phyloP scores from a whole-genome alignment of 2,888 invertebrate genomes.

The Gortyna flavago region DNA sequence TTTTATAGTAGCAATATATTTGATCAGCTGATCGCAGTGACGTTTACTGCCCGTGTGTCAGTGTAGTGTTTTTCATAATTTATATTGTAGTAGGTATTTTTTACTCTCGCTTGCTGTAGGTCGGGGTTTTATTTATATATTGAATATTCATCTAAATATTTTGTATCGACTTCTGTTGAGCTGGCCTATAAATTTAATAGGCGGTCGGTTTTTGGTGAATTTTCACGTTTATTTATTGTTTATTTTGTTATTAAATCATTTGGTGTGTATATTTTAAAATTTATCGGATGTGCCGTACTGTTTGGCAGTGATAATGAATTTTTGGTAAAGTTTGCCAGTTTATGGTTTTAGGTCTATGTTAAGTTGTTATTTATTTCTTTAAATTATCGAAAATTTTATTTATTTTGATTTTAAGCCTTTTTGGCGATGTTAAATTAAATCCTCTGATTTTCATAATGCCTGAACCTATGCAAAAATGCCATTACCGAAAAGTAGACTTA shows the following conservation, averaged over 20 bases:
- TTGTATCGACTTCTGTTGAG: slow-evolving; percentile 66
- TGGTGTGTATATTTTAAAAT: slow-evolving; percentile 63
- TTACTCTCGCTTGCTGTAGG: slow-evolving; percentile 84
- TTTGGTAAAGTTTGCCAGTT: slow-evolving; percentile 47
- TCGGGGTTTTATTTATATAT: slow-evolving; percentile 86
- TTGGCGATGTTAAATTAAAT: background rate
- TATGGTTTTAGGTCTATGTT: slow-evolving; percentile 40
- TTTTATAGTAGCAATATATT: slow-evolving; percentile 90
- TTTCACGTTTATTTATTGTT: slow-evolving; percentile 72
- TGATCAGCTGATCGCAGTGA: slow-evolving; percentile 90
- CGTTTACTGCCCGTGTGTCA: slow-evolving; percentile 87
- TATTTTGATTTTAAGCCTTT: background rate
- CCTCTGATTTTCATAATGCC: background rate
- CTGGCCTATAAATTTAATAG: slow-evolving; percentile 71
- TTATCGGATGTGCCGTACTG: slow-evolving; percentile 62
- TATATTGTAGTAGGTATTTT: slow-evolving; percentile 85
- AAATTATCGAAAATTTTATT: background rate
- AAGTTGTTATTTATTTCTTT: slow-evolving; percentile 49
- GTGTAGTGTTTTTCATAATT: slow-evolving; percentile 89
- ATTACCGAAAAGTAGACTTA: background rate
- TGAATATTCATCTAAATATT: slow-evolving; percentile 82
- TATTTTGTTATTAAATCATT: slow-evolving; percentile 70
- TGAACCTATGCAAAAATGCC: background rate
- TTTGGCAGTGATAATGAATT: slow-evolving; percentile 54
- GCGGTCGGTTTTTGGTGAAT: slow-evolving; percentile 70